Evolutionary conservation across 2,797 vertebrate species (phyloP).

Genomic region (Melanitta fusca): DNA sequence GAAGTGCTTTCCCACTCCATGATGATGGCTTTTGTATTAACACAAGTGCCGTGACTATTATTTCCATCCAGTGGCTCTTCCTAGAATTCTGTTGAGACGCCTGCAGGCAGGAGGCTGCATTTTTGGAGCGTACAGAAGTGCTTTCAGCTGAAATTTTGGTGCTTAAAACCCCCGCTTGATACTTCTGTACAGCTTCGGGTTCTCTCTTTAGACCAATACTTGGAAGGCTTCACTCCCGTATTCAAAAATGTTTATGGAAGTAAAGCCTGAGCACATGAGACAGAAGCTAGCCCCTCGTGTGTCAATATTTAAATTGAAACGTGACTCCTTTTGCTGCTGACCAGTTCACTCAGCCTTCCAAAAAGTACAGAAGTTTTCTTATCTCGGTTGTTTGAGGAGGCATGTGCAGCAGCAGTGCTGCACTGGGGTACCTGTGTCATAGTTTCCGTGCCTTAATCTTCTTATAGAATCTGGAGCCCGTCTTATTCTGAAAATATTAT

Average conservation of each 20-base stretch:
- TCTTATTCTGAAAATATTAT: background rate
- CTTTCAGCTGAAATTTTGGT: background rate
- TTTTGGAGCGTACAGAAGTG: rapidly evolving
- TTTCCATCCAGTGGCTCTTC: background rate
- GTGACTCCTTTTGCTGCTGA: background rate
- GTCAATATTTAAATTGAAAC: background rate
- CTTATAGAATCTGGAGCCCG: background rate
- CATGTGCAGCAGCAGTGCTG: background rate
- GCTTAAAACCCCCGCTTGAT: background rate
- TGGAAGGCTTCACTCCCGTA: background rate
- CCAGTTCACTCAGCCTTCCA: background rate
- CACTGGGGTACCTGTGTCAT: background rate
- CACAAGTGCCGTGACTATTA: rapidly evolving
- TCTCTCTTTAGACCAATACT: background rate
- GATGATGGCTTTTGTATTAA: background rate
- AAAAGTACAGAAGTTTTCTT: background rate
- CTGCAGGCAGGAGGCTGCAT: background rate
- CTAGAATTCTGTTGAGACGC: background rate
- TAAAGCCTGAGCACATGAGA: background rate
- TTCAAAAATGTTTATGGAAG: background rate
- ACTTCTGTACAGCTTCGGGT: background rate
- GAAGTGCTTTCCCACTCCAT: background rate
- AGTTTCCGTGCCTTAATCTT: background rate
- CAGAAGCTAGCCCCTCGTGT: background rate
- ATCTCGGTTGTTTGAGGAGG: background rate